phyloP scores from a whole-genome alignment of 1,140 invertebrate genomes.

The Lasioglossum albipes region DNA sequence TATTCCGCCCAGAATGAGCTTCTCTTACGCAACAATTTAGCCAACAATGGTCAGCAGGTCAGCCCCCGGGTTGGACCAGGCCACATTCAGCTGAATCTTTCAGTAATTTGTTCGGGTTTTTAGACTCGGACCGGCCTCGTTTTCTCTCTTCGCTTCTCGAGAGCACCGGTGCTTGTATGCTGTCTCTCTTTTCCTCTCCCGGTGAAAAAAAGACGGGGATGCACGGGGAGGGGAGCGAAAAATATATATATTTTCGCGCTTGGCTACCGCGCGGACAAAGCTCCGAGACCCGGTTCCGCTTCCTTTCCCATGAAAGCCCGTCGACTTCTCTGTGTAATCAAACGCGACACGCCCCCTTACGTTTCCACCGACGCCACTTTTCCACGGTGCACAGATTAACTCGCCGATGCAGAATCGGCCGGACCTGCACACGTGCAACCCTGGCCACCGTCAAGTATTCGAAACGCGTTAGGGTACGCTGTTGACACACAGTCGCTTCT shows the following conservation, averaged over 20 bases:
- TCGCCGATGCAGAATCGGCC: neutral
- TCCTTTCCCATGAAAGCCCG: slow-evolving; percentile 67
- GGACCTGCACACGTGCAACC: slow-evolving; percentile 6
- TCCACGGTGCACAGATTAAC: slow-evolving; percentile 26
- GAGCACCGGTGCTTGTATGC: too few relatives aligned
- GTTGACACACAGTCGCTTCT: neutral
- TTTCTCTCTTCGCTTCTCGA: slow-evolving; percentile 8
- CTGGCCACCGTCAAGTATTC: neutral
- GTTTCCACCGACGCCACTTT: slow-evolving; percentile 11
- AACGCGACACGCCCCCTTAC: slow-evolving; percentile 38
- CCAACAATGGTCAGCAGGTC: slow-evolving; percentile 62
- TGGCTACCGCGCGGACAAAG: slow-evolving; percentile 47
- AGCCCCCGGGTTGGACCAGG: slow-evolving; percentile 53
- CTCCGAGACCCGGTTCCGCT: slow-evolving; percentile 42
- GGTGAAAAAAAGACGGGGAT: neutral
- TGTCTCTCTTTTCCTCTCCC: neutral
- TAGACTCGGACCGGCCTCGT: slow-evolving; percentile 23
- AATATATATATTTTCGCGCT: slow-evolving; percentile 8
- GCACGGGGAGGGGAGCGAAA: neutral
- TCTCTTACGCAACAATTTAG: slow-evolving; percentile 71
- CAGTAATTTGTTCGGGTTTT: slow-evolving; percentile 73
- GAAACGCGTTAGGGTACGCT: slow-evolving; percentile 12
- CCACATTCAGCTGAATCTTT: slow-evolving; percentile 63
- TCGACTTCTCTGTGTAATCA: slow-evolving; percentile 41
- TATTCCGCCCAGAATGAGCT: slow-evolving; percentile 19